Evolutionary conservation across 2,113 vertebrate species (phyloP).

Genomic region (Bubo blakistoni): DNA sequence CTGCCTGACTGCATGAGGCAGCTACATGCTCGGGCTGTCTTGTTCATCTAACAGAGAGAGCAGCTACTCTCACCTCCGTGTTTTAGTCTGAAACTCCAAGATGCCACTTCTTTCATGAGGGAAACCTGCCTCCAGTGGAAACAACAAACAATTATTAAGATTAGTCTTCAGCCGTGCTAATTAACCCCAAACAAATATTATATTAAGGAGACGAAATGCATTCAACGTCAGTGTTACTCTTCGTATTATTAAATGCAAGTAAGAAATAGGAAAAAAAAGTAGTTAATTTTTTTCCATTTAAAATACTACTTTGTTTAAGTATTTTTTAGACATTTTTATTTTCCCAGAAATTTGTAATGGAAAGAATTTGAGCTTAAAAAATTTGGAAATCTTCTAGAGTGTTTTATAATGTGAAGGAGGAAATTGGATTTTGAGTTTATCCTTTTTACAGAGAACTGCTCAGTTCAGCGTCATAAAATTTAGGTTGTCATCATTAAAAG

Average conservation of each 20-base stretch:
- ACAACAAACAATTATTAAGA: constrained; percentile 71
- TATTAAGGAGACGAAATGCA: constrained; percentile 63
- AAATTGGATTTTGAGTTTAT: constrained; percentile 12
- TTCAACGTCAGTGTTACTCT: constrained; percentile 48
- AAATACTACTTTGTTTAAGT: neutral
- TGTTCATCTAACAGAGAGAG: neutral
- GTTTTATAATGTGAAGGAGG: neutral
- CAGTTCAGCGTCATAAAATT: neutral
- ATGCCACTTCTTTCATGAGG: constrained; percentile 60
- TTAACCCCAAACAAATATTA: constrained; percentile 67
- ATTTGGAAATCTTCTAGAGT: neutral
- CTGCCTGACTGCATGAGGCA: neutral
- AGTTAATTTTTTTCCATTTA: neutral
- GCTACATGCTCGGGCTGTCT: neutral
- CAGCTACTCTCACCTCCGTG: constrained; percentile 42
- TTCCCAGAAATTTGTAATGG: neutral
- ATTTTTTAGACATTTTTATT: neutral
- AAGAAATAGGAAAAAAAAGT: constrained; percentile 21
- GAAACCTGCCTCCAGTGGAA: constrained; percentile 73
- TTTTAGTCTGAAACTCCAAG: constrained; percentile 61
- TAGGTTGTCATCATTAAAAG: neutral
- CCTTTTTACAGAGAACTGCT: neutral
- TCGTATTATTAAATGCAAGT: constrained; percentile 46
- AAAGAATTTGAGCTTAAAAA: neutral
- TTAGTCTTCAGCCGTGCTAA: constrained; percentile 67